Evolutionary conservation across 2,797 vertebrate species (phyloP).

Genomic region (Notoglanidium macrostoma): DNA sequence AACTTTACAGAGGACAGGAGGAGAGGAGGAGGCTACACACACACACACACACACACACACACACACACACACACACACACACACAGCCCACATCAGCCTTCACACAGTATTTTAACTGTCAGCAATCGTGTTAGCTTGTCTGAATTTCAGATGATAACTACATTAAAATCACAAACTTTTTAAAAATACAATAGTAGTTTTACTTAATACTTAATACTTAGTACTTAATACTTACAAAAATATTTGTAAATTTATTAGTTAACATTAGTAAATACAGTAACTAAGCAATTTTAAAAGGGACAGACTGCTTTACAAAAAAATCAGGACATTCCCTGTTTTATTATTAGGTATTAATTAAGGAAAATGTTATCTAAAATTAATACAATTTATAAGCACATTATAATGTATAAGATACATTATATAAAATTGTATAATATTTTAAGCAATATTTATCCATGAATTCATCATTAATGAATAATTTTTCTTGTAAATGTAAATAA

Average conservation of each 20-base stretch:
- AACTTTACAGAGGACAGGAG: constrained; percentile 30
- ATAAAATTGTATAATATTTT: background rate
- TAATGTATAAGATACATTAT: background rate
- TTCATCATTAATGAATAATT: background rate
- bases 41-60: constrained; percentile 23
- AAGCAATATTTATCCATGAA: background rate
- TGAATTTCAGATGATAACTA: background rate
- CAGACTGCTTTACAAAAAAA: background rate
- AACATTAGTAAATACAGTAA: background rate
- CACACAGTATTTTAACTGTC: background rate
- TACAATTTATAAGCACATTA: background rate
- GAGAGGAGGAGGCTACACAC: constrained; percentile 28
- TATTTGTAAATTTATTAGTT: background rate
- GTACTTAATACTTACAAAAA: no score
- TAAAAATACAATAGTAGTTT: background rate
- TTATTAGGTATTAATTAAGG: background rate
- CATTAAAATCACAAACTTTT: background rate
- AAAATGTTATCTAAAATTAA: background rate
- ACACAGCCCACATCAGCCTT: background rate
- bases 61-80: constrained; percentile 10
- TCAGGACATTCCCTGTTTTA: background rate
- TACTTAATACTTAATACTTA: background rate
- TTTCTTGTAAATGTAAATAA: background rate
- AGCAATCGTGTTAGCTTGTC: background rate
- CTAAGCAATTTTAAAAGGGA: background rate